These are phyloP conservation scores for Stylophora pistillata DNA, from an alignment of 64 coral and sea anemone genomes.

Conservation along the genomic window DNA sequence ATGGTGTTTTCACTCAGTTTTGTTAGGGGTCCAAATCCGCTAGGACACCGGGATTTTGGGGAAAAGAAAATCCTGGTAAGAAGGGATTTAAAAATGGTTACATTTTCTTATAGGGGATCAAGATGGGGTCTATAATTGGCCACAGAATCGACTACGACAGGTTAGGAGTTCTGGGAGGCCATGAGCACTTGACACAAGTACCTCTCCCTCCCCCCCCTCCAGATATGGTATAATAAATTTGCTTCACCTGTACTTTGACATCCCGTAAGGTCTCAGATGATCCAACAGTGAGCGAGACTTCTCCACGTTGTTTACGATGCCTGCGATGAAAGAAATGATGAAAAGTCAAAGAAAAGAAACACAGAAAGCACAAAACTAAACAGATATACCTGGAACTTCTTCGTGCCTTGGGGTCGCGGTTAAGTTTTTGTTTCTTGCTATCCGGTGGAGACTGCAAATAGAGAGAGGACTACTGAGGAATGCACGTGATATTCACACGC, in stretches of 20 bases:
- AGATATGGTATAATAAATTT: background rate
- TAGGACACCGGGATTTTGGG: no score
- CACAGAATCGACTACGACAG: no score
- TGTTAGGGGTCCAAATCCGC: no score
- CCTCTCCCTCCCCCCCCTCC: no score
- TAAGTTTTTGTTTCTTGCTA: slow-evolving; percentile 66
- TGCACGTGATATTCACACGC: background rate
- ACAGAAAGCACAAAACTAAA: background rate
- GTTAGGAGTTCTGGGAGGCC: no score
- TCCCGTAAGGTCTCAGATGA: slow-evolving; percentile 78
- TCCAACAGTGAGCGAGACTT: slow-evolving; percentile 73
- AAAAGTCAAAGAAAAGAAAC: background rate
- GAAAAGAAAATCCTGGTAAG: no score
- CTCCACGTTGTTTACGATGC: slow-evolving; percentile 92
- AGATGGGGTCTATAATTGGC: no score
- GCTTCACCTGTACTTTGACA: slow-evolving; percentile 84
- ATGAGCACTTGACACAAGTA: no score
- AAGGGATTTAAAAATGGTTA: no score
- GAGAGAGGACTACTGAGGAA: background rate
- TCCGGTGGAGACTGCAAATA: slow-evolving; percentile 53
- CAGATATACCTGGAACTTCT: slow-evolving; percentile 72
- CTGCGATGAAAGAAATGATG: slow-evolving; percentile 4
- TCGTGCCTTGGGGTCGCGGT: slow-evolving; percentile 43
- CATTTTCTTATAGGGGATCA: no score
- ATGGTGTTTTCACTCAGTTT: no score